Percentiles rank a stretch among this genome's conserved stretches.
Conservation (phyloP, 2,113 vertebrate species). For the Lophura nycthemera region DNA sequence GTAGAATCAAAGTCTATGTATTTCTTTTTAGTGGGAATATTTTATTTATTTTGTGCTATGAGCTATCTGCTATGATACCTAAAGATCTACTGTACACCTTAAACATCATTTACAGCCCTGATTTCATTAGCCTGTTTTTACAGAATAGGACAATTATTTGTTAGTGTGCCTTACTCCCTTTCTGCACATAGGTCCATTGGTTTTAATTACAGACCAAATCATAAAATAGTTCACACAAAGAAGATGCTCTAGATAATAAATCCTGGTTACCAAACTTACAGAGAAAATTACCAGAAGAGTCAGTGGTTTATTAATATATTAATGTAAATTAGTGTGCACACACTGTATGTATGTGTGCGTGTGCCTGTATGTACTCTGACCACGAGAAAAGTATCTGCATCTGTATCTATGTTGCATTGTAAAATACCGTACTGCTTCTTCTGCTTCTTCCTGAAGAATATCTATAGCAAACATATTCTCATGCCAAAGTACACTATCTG, state of each 20-base stretch:
- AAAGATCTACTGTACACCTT: neutral
- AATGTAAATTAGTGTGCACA: neutral
- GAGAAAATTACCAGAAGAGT: neutral
- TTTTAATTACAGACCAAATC: neutral
- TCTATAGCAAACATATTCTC: slow-evolving; percentile 18
- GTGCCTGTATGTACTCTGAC: neutral
- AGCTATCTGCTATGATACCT: neutral
- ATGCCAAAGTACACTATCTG: slow-evolving; percentile 53
- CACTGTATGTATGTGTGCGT: neutral
- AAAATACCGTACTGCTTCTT: neutral
- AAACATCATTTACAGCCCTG: neutral
- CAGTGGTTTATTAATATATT: neutral
- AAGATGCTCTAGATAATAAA: neutral
- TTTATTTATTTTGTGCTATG: neutral
- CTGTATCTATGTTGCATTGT: neutral
- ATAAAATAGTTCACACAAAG: neutral
- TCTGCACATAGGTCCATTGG: neutral
- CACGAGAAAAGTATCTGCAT: neutral
- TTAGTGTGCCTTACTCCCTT: neutral
- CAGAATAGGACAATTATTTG: neutral
- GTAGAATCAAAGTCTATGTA: neutral
- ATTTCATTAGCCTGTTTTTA: neutral
- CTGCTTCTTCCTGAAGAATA: slow-evolving; percentile 13
- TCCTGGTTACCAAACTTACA: neutral
- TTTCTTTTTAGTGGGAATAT: neutral